phyloP scores from a whole-genome alignment of 2,113 vertebrate species.

The Grammomys dolichurus region DNA sequence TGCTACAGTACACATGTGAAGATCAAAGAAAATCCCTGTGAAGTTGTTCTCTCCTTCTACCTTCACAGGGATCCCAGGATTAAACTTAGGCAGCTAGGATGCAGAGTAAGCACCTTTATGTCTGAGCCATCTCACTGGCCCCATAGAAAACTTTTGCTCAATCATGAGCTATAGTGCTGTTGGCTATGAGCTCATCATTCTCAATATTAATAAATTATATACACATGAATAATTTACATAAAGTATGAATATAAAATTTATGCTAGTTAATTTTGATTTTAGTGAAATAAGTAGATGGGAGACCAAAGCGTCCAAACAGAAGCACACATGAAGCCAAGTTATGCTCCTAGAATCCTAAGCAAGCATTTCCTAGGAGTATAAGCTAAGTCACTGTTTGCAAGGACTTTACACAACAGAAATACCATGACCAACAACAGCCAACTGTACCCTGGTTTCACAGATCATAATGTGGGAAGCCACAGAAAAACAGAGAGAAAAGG shows the following conservation, averaged over 20 bases:
- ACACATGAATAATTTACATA: neutral
- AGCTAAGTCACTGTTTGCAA: neutral
- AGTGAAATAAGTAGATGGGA: neutral
- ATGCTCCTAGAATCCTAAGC: neutral
- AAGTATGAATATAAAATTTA: neutral
- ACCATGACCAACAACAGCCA: neutral
- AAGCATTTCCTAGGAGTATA: neutral
- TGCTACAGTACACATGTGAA: neutral
- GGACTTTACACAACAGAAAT: neutral
- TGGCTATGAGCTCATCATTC: neutral
- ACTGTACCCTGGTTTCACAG: neutral
- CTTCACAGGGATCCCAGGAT: neutral
- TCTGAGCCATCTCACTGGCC: neutral
- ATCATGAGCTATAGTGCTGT: neutral
- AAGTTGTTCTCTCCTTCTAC: no score
- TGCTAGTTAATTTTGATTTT: neutral
- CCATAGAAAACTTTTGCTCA: neutral
- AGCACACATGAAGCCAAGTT: constrained; percentile 9
- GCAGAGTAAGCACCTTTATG: neutral
- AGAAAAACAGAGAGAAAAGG: neutral
- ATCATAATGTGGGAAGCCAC: constrained; percentile 1
- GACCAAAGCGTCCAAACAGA: constrained; percentile 1
- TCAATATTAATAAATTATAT: constrained; percentile 1
- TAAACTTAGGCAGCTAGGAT: neutral
- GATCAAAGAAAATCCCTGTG: neutral